phyloP scores from a whole-genome alignment of 2,113 vertebrate species.

The Rhegmatorhina hoffmannsi region DNA sequence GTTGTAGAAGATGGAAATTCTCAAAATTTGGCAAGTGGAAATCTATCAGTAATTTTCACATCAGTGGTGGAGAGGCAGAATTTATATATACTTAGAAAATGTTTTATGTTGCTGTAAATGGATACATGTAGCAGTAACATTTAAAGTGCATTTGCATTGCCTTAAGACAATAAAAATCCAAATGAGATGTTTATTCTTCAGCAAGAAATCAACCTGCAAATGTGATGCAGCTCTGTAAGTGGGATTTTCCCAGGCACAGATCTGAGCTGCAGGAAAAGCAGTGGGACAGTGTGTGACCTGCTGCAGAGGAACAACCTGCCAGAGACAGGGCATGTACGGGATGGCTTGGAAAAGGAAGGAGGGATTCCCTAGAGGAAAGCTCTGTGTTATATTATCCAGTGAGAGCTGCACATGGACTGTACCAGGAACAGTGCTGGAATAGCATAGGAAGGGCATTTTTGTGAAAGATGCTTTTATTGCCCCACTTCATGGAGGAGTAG shows the following conservation, averaged over 20 bases:
- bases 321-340: no score
- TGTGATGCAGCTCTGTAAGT: not conserved
- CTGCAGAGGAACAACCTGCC: not conserved
- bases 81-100: not conserved
- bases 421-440: not conserved
- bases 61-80: not conserved
- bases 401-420: not conserved
- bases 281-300: not conserved
- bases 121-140: not conserved
- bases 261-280: not conserved
- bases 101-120: not conserved
- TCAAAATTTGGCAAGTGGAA: not conserved
- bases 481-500: accelerated
- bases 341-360: not conserved
- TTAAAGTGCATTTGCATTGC: not conserved
- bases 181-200: not conserved
- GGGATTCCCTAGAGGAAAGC: not conserved
- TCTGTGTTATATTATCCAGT: not conserved
- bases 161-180: not conserved
- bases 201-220: not conserved
- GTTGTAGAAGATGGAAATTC: not conserved
- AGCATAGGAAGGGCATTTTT: not conserved
- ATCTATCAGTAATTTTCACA: not conserved
- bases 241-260: not conserved
- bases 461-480: not conserved